Conservation (phyloP, 2,797 vertebrate species). For the Oreonectes daqikongensis region DNA sequence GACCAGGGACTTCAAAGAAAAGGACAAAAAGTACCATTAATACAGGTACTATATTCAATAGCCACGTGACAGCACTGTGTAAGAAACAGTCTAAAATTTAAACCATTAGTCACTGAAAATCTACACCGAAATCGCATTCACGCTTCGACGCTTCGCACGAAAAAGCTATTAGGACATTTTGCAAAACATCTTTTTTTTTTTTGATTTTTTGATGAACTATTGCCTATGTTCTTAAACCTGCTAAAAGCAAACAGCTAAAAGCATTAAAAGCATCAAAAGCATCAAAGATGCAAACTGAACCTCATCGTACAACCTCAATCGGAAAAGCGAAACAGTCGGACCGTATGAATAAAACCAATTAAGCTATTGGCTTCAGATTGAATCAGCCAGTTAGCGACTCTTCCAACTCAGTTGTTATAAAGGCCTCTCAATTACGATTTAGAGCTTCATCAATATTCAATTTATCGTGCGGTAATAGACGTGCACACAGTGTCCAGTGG, state of each 20-base stretch:
- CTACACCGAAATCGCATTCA: not conserved
- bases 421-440: conserved; percentile 56
- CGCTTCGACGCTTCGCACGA: not conserved
- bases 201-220: not conserved
- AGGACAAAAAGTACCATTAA: not conserved
- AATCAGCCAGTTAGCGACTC: conserved; percentile 42
- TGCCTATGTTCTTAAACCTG: not conserved
- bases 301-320: conserved; percentile 13
- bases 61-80: not conserved
- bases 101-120: not conserved
- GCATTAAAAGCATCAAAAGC: not conserved
- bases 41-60: not conserved
- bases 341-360: conserved; percentile 49
- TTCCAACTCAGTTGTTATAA: conserved; percentile 38
- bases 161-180: not conserved
- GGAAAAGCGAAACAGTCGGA: conserved; percentile 32
- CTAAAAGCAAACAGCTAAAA: not conserved
- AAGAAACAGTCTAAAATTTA: not conserved
- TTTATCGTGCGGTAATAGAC: conserved; percentile 57
- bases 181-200: not conserved
- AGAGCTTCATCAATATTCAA: conserved; percentile 64
- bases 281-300: not conserved
- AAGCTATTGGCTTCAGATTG: conserved; percentile 49
- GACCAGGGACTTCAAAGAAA: not conserved
- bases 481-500: conserved; percentile 54